Evolutionary conservation across 2,113 vertebrate genomes (phyloP).

Genomic region (Pachycephala philippinensis): DNA sequence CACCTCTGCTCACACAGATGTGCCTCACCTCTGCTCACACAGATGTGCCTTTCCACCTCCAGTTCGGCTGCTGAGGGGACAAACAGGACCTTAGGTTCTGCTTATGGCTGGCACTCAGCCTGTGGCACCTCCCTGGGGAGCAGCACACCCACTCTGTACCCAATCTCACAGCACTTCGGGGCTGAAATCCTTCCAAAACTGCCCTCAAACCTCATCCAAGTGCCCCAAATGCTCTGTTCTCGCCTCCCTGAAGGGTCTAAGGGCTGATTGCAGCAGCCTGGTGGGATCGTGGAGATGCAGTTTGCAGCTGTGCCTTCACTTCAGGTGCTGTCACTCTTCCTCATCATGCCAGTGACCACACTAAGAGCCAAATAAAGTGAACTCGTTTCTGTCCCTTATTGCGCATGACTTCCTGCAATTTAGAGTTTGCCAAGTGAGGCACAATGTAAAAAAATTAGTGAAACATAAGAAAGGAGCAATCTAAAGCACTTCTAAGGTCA

Average conservation of each 20-base stretch:
- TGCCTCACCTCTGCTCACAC: not conserved
- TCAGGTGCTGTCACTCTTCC: not conserved
- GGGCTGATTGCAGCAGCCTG: not conserved
- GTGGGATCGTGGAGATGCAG: not conserved
- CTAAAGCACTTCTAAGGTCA: not conserved
- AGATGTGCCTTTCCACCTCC: not conserved
- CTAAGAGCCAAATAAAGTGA: not conserved
- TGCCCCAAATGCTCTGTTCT: accelerated
- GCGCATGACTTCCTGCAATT: not conserved
- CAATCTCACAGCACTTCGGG: accelerated
- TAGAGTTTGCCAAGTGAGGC: not conserved
- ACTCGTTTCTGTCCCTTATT: not conserved
- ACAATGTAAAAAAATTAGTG: not conserved
- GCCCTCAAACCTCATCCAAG: not conserved
- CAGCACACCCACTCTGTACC: accelerated
- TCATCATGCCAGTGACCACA: no score
- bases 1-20: not conserved
- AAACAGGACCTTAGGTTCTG: not conserved
- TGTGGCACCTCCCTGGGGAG: accelerated
- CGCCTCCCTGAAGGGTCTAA: not conserved
- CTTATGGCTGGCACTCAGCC: not conserved
- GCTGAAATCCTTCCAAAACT: not conserved
- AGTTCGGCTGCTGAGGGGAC: not conserved
- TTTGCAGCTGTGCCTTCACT: not conserved
- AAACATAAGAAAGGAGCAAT: not conserved